Conservation (phyloP, 2,888 invertebrate genomes). For the Machimus rusticus region DNA sequence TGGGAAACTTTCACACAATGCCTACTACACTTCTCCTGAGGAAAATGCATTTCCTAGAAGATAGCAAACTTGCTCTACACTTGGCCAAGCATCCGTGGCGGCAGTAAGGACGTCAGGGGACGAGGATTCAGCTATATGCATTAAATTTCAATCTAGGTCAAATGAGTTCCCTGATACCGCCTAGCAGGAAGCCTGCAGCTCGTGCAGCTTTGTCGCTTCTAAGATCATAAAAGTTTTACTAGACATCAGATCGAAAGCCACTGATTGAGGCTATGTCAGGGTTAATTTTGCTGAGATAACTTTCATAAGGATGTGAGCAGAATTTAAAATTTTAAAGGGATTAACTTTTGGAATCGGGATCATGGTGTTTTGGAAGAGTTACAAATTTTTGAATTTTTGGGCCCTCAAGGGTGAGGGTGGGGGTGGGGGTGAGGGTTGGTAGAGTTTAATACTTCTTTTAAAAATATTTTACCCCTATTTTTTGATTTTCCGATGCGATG, state of each 20-base stretch:
- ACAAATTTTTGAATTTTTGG: neutral
- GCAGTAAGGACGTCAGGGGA: neutral
- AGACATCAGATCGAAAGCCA: slow-evolving; percentile 12
- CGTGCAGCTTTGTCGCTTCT: neutral
- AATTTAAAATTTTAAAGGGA: neutral
- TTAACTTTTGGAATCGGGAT: neutral
- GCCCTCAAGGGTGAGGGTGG: too few relatives aligned
- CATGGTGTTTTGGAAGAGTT: neutral
- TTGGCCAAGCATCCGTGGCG: neutral
- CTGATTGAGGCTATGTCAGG: slow-evolving; percentile 14
- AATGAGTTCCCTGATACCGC: neutral
- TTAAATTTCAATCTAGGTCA: slow-evolving; percentile 25
- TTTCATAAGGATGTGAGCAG: slow-evolving; percentile 1
- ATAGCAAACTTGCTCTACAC: neutral
- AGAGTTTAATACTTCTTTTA: too few relatives aligned
- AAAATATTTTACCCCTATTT: too few relatives aligned
- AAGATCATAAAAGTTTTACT: slow-evolving; percentile 25
- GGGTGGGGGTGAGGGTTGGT: too few relatives aligned
- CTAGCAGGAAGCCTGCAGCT: neutral
- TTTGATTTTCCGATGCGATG: too few relatives aligned
- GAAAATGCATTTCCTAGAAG: slow-evolving; percentile 4
- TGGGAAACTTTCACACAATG: slow-evolving; percentile 5
- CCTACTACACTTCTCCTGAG: slow-evolving; percentile 6
- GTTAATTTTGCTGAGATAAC: slow-evolving; percentile 15
- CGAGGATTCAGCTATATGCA: neutral